Conservation (phyloP, 2,113 vertebrate species). For the Accipiter virgatus region DNA sequence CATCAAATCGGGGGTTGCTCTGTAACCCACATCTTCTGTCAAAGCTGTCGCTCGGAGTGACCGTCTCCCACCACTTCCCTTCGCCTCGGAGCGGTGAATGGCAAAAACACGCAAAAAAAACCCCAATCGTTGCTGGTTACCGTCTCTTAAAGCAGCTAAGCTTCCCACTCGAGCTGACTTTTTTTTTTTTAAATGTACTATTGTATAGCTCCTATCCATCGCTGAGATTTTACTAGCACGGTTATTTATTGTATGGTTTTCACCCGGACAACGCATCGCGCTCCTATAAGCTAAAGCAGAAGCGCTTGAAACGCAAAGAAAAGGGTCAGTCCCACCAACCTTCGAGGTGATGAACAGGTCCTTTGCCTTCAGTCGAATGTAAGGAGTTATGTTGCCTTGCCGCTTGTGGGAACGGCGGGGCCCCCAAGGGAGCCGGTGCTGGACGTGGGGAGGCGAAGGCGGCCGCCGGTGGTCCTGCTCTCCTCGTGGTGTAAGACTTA, state of each 20-base stretch:
- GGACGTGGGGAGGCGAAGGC: slow-evolving; percentile 43
- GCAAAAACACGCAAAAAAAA: not conserved
- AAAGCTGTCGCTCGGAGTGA: not conserved
- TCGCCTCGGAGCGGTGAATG: not conserved
- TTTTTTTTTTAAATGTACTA: not conserved
- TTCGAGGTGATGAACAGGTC: slow-evolving; percentile 7
- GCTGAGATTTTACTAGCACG: slow-evolving; percentile 69
- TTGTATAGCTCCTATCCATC: slow-evolving; percentile 45
- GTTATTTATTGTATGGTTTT: slow-evolving; percentile 67
- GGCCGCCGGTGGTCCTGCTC: slow-evolving; percentile 1
- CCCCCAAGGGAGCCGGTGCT: not conserved
- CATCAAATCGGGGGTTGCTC: not conserved
- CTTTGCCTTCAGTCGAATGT: slow-evolving; percentile 55
- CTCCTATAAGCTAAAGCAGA: slow-evolving; percentile 50
- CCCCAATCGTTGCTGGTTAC: not conserved
- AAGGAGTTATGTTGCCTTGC: slow-evolving; percentile 56
- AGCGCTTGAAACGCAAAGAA: not conserved
- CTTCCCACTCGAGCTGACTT: slow-evolving; percentile 31
- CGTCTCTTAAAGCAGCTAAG: slow-evolving; percentile 30
- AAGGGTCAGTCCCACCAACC: slow-evolving; percentile 36
- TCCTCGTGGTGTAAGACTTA: slow-evolving; percentile 56
- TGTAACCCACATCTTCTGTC: slow-evolving; percentile 6
- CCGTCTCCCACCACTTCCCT: not conserved
- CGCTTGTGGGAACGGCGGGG: not conserved
- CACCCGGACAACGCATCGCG: slow-evolving; percentile 11